phyloP scores from a whole-genome alignment of 1,140 invertebrate genomes.

The Drosophila mojavensis region DNA sequence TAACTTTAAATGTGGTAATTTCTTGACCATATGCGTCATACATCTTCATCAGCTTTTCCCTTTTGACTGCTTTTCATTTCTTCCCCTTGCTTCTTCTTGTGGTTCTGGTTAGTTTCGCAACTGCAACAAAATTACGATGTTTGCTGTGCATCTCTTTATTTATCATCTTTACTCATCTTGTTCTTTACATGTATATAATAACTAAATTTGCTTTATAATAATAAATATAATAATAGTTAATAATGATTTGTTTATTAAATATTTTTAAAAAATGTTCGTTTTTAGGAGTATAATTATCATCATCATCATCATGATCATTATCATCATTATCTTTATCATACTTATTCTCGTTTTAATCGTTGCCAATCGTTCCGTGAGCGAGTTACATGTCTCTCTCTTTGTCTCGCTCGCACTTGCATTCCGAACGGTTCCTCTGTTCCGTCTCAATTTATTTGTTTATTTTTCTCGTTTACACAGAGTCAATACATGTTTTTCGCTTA shows the following conservation, averaged over 20 bases:
- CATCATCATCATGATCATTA: conserved; percentile 50
- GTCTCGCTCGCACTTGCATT: neutral
- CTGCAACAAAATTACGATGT: conserved; percentile 48
- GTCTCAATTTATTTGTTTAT: conserved; percentile 15
- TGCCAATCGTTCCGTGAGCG: conserved; percentile 38
- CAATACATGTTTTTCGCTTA: conserved; percentile 36
- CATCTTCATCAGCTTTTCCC: conserved; percentile 38
- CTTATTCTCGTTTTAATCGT: conserved; percentile 41
- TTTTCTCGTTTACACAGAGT: conserved; percentile 26
- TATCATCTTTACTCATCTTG: conserved; percentile 53
- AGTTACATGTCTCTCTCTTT: conserved; percentile 8
- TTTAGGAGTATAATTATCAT: conserved; percentile 78
- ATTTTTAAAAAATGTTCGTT: conserved; percentile 79
- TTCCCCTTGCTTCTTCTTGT: conserved; percentile 47
- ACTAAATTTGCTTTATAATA: conserved; percentile 80
- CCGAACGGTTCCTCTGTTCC: conserved; percentile 16
- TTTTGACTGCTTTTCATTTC: conserved; percentile 45
- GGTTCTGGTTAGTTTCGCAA: conserved; percentile 31
- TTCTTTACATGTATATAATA: conserved; percentile 72
- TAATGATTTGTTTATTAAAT: conserved; percentile 82
- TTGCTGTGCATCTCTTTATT: conserved; percentile 50
- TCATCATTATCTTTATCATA: conserved; percentile 5
- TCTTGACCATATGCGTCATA: conserved; percentile 51
- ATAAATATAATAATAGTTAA: conserved; percentile 77
- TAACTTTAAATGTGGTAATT: conserved; percentile 81